These are phyloP conservation scores for Micronisus gabar DNA, from an alignment of 2,113 vertebrate genomes.

Conservation along the genomic window DNA sequence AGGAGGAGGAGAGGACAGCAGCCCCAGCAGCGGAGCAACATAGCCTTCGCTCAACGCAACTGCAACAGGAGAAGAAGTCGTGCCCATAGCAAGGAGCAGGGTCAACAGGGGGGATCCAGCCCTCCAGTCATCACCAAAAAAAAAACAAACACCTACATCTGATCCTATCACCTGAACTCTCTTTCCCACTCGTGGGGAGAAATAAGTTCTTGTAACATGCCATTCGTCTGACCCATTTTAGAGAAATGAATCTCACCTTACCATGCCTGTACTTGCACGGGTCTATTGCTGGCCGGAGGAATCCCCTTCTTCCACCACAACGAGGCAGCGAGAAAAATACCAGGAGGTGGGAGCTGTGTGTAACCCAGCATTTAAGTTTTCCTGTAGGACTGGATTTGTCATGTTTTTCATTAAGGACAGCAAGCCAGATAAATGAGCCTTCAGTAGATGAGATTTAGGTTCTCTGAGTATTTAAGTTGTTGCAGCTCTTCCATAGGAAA, in stretches of 20 bases:
- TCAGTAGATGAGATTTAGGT: neutral
- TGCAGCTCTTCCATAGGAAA: neutral
- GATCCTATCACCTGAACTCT: neutral
- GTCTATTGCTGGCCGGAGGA: neutral
- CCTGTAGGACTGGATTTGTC: neutral
- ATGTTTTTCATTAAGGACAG: neutral
- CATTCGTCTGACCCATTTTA: neutral
- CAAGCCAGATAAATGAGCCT: neutral
- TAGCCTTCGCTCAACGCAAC: neutral
- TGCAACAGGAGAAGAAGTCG: fast-evolving
- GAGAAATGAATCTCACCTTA: neutral
- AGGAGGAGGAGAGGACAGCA: neutral
- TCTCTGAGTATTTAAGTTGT: neutral
- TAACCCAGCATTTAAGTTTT: neutral
- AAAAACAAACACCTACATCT: neutral
- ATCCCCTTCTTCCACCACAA: neutral
- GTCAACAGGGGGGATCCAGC: neutral
- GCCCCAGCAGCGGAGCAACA: neutral
- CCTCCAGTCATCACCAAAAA: neutral
- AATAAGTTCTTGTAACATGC: neutral
- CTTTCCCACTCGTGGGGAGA: neutral
- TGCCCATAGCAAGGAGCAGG: fast-evolving
- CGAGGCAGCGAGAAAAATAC: neutral
- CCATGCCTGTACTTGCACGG: neutral
- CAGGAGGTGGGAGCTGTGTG: neutral